Conservation (phyloP, 2,113 vertebrate genomes). For the Physeter macrocephalus region DNA sequence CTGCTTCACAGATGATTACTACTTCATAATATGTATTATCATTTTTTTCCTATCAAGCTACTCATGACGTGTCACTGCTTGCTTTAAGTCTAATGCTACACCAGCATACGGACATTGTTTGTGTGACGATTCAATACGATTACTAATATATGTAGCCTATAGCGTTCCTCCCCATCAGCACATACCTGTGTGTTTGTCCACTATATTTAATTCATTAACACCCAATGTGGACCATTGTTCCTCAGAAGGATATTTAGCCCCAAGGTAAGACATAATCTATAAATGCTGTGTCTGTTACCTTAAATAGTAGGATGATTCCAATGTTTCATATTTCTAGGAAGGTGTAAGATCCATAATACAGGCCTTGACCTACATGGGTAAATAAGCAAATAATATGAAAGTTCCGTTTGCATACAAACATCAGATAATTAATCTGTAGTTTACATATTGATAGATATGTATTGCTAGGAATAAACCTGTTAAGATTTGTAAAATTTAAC, state of each 20-base stretch:
- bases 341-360: not conserved
- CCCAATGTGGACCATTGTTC: not conserved
- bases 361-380: not conserved
- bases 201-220: no score
- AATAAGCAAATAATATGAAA: not conserved
- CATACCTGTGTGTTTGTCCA: no score
- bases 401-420: not conserved
- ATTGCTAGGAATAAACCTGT: constrained; percentile 53
- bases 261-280: not conserved
- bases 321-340: not conserved
- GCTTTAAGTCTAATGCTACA: no score
- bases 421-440: not conserved
- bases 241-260: not conserved
- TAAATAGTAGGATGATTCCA: not conserved
- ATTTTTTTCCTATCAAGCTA: no score
- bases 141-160: no score
- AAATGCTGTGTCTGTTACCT: not conserved
- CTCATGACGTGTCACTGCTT: no score
- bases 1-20: no score
- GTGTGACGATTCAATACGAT: no score
- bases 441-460: constrained; percentile 48
- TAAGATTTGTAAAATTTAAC: not conserved
- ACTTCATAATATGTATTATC: no score
- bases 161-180: no score
- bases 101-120: no score